phyloP scores from a whole-genome alignment of 2,113 vertebrate species.

The Cryptomyrus ogoouensis region DNA sequence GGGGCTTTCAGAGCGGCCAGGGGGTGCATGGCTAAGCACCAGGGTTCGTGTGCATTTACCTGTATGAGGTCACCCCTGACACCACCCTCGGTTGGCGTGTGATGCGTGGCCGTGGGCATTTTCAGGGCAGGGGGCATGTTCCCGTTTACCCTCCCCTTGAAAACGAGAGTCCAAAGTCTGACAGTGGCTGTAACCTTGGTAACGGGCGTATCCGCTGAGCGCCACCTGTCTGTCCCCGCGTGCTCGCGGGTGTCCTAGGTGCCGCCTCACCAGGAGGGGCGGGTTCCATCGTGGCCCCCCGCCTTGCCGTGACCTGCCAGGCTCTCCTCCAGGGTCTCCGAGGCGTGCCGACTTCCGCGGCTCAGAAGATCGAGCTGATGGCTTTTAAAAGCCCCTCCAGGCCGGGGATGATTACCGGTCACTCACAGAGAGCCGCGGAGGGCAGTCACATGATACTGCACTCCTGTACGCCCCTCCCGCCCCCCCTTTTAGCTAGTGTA shows the following conservation, averaged over 20 bases:
- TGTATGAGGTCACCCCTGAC: background rate
- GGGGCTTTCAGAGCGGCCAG: background rate
- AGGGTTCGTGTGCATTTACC: background rate
- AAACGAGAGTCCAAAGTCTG: background rate
- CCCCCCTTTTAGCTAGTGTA: conserved; percentile 52
- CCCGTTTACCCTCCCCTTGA: background rate
- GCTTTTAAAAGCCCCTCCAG: conserved; percentile 54
- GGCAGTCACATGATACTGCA: conserved; percentile 31
- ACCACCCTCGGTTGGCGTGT: background rate
- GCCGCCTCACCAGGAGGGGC: background rate
- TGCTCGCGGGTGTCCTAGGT: background rate
- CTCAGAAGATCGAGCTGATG: conserved; percentile 51
- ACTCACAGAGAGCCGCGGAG: conserved; percentile 46
- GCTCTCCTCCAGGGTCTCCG: conserved; percentile 42
- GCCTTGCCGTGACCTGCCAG: conserved; percentile 32
- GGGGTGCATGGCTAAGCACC: background rate
- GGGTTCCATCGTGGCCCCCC: background rate
- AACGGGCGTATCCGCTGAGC: background rate
- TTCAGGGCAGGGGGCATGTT: background rate
- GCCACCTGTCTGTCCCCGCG: background rate
- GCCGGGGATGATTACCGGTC: conserved; percentile 44
- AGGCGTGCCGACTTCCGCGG: conserved; percentile 45
- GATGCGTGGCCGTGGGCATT: background rate
- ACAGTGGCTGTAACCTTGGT: background rate
- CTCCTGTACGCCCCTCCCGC: background rate